Evolutionary conservation across 2,797 vertebrate genomes (phyloP).

Genomic region (Harpagifer antarcticus): DNA sequence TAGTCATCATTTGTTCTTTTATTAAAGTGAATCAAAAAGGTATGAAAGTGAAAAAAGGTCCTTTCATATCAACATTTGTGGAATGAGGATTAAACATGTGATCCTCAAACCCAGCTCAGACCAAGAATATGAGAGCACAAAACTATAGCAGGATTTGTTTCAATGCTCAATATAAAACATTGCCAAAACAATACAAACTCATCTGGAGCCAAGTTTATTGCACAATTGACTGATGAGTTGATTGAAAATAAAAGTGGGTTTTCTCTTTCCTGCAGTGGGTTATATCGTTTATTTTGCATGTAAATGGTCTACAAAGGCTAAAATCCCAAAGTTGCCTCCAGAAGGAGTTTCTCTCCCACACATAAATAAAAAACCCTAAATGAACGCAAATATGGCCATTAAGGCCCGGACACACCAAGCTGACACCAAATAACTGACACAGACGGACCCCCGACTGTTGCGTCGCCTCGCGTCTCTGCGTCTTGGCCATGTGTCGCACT

Average conservation of each 20-base stretch:
- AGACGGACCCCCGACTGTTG: no score
- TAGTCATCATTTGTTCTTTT: conserved; percentile 24
- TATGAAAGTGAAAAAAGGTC: conserved; percentile 14
- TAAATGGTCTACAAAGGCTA: no score
- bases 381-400: no score
- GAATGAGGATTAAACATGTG: conserved; percentile 6
- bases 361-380: no score
- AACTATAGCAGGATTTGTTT: background rate
- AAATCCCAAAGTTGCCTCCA: no score
- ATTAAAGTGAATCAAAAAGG: conserved; percentile 7
- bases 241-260: background rate
- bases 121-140: background rate
- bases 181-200: background rate
- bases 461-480: no score
- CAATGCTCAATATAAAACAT: background rate
- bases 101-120: conserved; percentile 2
- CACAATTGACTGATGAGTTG: background rate
- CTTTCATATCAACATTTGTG: conserved; percentile 18
- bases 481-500: no score
- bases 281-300: no score
- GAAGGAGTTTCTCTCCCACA: no score
- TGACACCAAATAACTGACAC: no score
- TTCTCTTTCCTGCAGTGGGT: no score
- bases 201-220: background rate
- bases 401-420: no score